Evolutionary conservation across 2,113 vertebrate species (phyloP).

Genomic region (Corvus moneduloides): DNA sequence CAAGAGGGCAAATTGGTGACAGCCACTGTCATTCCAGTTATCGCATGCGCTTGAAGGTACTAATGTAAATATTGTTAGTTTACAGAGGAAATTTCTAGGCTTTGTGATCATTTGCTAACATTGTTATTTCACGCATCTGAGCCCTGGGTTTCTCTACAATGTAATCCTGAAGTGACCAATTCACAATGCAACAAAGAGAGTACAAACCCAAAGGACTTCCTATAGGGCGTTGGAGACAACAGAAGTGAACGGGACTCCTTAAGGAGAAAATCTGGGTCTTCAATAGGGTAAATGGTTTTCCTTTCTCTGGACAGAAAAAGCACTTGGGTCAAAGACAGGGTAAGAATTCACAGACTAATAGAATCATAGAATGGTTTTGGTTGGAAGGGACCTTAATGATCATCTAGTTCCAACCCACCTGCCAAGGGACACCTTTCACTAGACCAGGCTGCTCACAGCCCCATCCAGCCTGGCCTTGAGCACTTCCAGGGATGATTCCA

Average conservation of each 20-base stretch:
- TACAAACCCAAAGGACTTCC: background rate
- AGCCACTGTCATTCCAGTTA: background rate
- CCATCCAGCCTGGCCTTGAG: background rate
- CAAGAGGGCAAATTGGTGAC: background rate
- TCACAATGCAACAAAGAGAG: background rate
- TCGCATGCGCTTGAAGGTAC: background rate
- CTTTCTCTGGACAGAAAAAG: background rate
- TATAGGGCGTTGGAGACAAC: background rate
- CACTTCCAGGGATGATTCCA: background rate
- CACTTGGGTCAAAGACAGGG: background rate
- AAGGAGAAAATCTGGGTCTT: background rate
- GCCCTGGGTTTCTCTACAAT: background rate
- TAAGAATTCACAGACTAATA: background rate
- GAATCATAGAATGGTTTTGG: background rate
- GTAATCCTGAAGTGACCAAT: background rate
- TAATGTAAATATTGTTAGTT: background rate
- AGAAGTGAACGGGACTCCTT: background rate
- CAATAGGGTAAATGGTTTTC: background rate
- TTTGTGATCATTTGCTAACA: background rate
- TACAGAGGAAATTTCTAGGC: background rate
- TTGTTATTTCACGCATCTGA: background rate
- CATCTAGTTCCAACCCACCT: background rate
- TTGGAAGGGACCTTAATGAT: background rate
- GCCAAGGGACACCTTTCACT: background rate
- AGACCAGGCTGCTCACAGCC: background rate